Percentiles rank a stretch among this genome's conserved stretches.
phyloP scores from a whole-genome alignment of 2,888 invertebrate species.

The Oscheius myriophilus region DNA sequence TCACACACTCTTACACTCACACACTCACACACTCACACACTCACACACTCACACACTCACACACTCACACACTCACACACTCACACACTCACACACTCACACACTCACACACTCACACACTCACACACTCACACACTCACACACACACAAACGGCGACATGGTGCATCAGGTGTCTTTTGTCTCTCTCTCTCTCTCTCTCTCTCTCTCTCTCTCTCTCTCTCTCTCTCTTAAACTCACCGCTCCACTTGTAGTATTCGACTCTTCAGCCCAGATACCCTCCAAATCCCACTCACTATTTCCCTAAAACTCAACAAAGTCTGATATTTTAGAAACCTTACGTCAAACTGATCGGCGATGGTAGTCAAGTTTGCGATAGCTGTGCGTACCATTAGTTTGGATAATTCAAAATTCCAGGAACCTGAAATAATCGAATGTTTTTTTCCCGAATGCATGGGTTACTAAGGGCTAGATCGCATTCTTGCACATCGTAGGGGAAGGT shows the following conservation, averaged over 20 bases:
- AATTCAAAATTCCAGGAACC: slow-evolving; percentile 52
- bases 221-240: too few relatives aligned
- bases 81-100: too few relatives aligned
- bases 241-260: too few relatives aligned
- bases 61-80: too few relatives aligned
- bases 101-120: too few relatives aligned
- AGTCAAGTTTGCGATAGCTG: slow-evolving; percentile 21
- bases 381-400: slow-evolving; percentile 32
- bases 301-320: slow-evolving; percentile 27
- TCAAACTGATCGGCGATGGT: slow-evolving; percentile 36
- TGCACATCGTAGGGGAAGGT: slow-evolving; percentile 56
- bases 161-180: neutral
- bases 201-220: neutral
- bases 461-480: slow-evolving; percentile 36
- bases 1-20: too few relatives aligned
- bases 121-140: too few relatives aligned
- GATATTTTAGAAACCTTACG: neutral
- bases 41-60: too few relatives aligned
- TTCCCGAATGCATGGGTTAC: neutral
- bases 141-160: too few relatives aligned
- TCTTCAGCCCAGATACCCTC: slow-evolving; percentile 29
- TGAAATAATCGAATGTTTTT: slow-evolving; percentile 10
- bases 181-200: too few relatives aligned
- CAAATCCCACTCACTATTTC: slow-evolving; percentile 58
- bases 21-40: too few relatives aligned